A percentile compares a stretch with the other conserved stretches of the same genome.
Evolutionary conservation across 35 echinoderm and acorn worm genomes (phyloP).

Genomic region (Apostichopus parvimensis): DNA sequence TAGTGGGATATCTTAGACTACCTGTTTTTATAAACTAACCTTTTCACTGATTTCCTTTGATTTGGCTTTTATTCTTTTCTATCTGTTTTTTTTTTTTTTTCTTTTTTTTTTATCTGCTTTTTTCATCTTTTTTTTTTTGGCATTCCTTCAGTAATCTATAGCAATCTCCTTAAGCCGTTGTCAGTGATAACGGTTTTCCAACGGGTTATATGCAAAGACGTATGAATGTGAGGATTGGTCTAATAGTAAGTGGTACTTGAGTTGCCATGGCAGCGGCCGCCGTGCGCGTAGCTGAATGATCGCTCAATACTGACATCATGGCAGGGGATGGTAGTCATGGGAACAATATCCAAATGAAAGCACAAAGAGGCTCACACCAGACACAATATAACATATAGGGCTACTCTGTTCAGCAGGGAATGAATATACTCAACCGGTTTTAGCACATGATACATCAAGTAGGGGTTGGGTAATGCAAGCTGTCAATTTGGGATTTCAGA

Average conservation of each 20-base stretch:
- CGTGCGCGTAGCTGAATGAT: no score
- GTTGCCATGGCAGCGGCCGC: neutral
- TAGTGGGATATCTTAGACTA: constrained; percentile 2
- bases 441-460: no score
- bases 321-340: neutral
- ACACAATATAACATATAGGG: no score
- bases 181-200: neutral
- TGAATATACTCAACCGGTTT: no score
- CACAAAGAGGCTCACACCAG: neutral
- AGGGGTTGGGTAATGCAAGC: no score
- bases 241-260: neutral
- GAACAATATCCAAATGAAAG: neutral
- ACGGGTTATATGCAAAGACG: no score
- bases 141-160: neutral
- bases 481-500: no score
- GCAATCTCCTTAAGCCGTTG: neutral
- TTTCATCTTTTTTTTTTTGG: neutral
- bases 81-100: neutral
- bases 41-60: neutral
- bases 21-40: neutral
- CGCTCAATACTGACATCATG: neutral
- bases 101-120: neutral
- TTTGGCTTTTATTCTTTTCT: neutral
- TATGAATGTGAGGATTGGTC: neutral
- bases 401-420: no score